phyloP scores from a whole-genome alignment of 2,113 vertebrate species.

The Pontoporia blainvillei region DNA sequence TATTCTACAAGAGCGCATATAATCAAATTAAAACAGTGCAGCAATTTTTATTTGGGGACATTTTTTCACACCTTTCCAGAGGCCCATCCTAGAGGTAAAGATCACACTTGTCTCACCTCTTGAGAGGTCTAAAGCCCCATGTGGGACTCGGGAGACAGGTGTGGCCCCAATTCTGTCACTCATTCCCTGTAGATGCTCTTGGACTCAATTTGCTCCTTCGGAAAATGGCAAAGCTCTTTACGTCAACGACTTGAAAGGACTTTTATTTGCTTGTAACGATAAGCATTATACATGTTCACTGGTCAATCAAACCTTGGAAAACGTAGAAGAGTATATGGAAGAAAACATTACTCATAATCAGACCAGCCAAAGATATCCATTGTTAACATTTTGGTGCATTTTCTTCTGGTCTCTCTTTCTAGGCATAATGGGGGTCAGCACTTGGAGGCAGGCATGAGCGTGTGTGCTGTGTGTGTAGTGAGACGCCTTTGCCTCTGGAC shows the following conservation, averaged over 20 bases:
- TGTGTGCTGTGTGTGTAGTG: rapidly evolving
- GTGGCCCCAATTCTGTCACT: neutral
- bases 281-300: neutral
- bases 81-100: neutral
- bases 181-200: neutral
- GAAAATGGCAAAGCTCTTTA: neutral
- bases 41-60: neutral
- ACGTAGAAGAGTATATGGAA: neutral
- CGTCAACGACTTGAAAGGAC: neutral
- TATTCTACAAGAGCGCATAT: neutral
- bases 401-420: neutral
- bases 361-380: neutral
- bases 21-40: neutral
- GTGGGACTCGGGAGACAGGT: neutral
- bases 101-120: neutral
- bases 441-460: rapidly evolving
- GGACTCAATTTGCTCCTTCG: neutral
- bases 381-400: rapidly evolving
- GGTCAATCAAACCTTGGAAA: neutral
- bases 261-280: neutral
- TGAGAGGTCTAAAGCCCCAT: too few species aligned
- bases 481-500: neutral
- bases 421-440: too few species aligned
- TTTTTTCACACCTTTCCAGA: neutral
- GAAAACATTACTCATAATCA: neutral